Evolutionary conservation across 2,797 vertebrate genomes (phyloP).

Genomic region (Cacajao melanocephalus): DNA sequence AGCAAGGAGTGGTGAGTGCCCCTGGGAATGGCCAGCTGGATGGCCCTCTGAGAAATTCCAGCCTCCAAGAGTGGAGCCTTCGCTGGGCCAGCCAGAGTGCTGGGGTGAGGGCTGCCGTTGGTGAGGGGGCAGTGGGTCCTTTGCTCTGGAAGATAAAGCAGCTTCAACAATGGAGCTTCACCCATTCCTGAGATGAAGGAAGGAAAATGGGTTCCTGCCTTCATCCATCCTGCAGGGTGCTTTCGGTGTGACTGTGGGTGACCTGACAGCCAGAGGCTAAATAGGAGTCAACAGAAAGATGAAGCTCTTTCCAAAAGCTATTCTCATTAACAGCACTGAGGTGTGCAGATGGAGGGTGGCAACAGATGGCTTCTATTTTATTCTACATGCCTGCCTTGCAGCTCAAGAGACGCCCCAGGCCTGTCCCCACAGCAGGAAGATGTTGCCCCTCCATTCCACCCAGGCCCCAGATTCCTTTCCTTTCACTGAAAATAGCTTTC

Average conservation of each 20-base stretch:
- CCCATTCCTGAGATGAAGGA: neutral
- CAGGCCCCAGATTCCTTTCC: neutral
- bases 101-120: neutral
- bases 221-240: neutral
- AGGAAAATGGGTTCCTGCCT: neutral
- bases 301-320: neutral
- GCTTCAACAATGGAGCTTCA: rapidly evolving
- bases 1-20: neutral
- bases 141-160: neutral
- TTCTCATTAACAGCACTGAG: neutral
- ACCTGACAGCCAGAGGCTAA: constrained; percentile 4
- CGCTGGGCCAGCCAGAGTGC: rapidly evolving
- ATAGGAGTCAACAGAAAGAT: neutral
- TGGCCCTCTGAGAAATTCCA: neutral
- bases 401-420: neutral
- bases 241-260: neutral
- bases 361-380: neutral
- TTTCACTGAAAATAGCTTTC: neutral
- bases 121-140: neutral
- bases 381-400: neutral
- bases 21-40: neutral
- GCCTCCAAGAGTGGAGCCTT: neutral
- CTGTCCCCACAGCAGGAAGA: neutral
- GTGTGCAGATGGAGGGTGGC: neutral
- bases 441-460: neutral